Conservation (phyloP, 2,113 vertebrate species). For the Urocolius indicus region DNA sequence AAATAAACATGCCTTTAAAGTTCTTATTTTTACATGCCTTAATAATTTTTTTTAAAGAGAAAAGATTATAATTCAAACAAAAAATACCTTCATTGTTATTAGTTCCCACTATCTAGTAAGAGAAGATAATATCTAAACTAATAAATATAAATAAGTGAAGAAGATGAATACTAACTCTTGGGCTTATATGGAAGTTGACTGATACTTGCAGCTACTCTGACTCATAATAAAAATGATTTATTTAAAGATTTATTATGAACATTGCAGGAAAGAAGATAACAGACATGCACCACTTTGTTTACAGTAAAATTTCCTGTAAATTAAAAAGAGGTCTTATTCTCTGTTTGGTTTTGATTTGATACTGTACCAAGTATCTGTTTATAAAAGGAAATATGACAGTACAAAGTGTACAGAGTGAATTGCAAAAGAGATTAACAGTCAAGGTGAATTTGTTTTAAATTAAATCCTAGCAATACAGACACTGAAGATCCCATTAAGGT, state of each 20-base stretch:
- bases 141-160: not conserved
- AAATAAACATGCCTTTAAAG: not conserved
- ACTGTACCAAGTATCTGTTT: conserved; percentile 48
- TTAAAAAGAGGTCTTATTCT: conserved; percentile 52
- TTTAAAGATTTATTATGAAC: conserved; percentile 43
- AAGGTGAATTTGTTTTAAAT: conserved; percentile 45
- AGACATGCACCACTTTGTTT: conserved; percentile 31
- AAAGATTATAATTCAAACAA: not conserved
- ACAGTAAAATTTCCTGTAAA: conserved; percentile 41
- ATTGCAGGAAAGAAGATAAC: conserved; percentile 60
- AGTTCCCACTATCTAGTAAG: not conserved
- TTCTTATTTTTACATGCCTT: not conserved
- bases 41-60: not conserved
- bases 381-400: not conserved
- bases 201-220: conserved; percentile 24
- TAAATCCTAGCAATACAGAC: not conserved
- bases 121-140: not conserved
- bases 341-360: conserved; percentile 53
- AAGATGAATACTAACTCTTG: not conserved
- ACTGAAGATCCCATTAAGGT: not conserved
- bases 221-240: conserved; percentile 56
- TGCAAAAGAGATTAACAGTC: not conserved
- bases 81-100: not conserved
- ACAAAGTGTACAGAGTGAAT: conserved; percentile 19
- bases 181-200: conserved; percentile 12